These are phyloP conservation scores for Gopherus evgoodei DNA, from an alignment of 2,113 vertebrate genomes.

Conservation along the genomic window DNA sequence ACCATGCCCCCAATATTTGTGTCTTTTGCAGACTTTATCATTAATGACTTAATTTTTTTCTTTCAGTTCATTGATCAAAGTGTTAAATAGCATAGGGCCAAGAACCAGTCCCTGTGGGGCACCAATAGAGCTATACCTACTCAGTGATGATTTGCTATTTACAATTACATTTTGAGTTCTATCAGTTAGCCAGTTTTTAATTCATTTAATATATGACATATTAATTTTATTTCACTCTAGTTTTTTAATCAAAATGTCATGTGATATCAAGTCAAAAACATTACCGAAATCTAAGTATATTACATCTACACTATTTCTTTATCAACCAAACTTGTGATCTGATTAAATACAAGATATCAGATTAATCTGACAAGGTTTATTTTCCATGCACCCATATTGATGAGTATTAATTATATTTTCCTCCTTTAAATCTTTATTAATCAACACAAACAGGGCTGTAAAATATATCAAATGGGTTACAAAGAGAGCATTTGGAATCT, in stretches of 20 bases:
- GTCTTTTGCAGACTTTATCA: not conserved
- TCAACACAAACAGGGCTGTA: not conserved
- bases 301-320: not conserved
- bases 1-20: not conserved
- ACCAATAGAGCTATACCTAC: not conserved
- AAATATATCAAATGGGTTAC: not conserved
- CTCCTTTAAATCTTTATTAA: not conserved
- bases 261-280: not conserved
- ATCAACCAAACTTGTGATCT: not conserved
- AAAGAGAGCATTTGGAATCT: not conserved
- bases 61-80: not conserved
- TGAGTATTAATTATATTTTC: not conserved
- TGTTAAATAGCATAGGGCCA: not conserved
- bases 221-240: too few relatives aligned
- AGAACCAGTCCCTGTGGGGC: not conserved
- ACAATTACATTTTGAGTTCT: not conserved
- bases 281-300: not conserved
- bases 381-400: not conserved
- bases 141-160: not conserved
- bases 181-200: not conserved
- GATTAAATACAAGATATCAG: not conserved
- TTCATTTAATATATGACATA: too few relatives aligned
- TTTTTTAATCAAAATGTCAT: not conserved
- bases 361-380: not conserved
- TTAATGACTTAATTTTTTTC: not conserved